Evolutionary conservation across 2,888 invertebrate species (phyloP).

Genomic region (Cataglyphis cursor): DNA sequence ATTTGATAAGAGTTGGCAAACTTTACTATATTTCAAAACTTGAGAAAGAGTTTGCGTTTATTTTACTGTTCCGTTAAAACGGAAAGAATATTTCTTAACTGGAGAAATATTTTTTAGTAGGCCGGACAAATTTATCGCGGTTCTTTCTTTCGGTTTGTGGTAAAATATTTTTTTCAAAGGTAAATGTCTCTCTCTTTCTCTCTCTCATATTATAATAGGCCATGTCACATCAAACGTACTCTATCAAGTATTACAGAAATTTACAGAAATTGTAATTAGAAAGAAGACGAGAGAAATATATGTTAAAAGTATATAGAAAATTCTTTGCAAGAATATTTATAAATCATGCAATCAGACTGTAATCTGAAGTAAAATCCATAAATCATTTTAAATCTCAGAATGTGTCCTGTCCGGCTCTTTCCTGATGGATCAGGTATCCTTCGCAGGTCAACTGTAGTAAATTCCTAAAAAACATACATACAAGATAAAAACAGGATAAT

Average conservation of each 20-base stretch:
- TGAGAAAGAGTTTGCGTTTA: slow-evolving; percentile 4
- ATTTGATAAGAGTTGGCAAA: not conserved
- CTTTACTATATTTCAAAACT: not conserved
- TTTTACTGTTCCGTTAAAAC: not conserved
- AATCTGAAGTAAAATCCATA: not conserved
- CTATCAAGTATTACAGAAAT: too few species aligned
- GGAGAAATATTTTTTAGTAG: not conserved
- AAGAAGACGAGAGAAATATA: not conserved
- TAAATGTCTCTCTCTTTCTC: slow-evolving; percentile 12
- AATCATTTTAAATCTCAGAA: not conserved
- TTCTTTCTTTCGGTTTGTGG: slow-evolving; percentile 55
- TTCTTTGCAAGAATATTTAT: not conserved
- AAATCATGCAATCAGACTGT: too few species aligned
- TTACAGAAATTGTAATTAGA: slow-evolving; percentile 19
- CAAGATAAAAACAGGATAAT: not conserved
- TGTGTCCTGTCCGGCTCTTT: not conserved
- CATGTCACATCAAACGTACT: slow-evolving; percentile 19
- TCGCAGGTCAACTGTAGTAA: not conserved
- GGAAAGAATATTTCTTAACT: not conserved
- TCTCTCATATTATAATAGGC: slow-evolving; percentile 23
- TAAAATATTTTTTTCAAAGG: slow-evolving; percentile 56
- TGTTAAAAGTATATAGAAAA: not conserved
- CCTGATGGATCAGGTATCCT: not conserved
- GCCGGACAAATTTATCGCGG: slow-evolving; percentile 56
- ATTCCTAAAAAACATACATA: not conserved